Conservation (phyloP, 2,888 invertebrate species). For the Pseudococcus jackbeardsleyi region DNA sequence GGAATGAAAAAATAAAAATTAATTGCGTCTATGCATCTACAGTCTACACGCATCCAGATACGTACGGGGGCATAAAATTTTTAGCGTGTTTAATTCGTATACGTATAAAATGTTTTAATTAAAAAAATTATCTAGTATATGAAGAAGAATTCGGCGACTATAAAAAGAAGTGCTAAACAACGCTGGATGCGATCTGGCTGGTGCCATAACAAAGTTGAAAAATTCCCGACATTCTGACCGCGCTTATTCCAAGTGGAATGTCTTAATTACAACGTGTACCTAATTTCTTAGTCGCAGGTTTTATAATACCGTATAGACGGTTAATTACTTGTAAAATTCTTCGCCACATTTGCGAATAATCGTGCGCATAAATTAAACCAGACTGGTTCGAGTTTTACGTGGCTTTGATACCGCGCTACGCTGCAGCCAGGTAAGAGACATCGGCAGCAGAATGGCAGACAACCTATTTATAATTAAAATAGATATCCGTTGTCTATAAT, state of each 20-base stretch:
- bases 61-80: background rate
- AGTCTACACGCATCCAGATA: background rate
- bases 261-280: slow-evolving; percentile 8
- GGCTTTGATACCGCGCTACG: too few species aligned
- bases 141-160: background rate
- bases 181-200: background rate
- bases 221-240: background rate
- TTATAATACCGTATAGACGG: background rate
- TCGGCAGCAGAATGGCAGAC: too few species aligned
- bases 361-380: background rate
- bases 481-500: background rate
- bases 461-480: slow-evolving; percentile 1
- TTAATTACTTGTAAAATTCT: slow-evolving; percentile 33
- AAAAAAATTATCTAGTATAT: background rate
- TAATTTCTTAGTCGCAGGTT: slow-evolving; percentile 33
- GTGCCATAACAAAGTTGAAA: slow-evolving; percentile 42
- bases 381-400: background rate
- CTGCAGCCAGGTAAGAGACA: too few species aligned
- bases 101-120: slow-evolving; percentile 1
- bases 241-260: background rate
- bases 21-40: background rate
- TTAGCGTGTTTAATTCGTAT: background rate
- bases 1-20: slow-evolving; percentile 1
- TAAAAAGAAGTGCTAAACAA: background rate
- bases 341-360: slow-evolving; percentile 42